phyloP scores from a whole-genome alignment of 2,888 invertebrate genomes.

The Lamellibrachia columna region DNA sequence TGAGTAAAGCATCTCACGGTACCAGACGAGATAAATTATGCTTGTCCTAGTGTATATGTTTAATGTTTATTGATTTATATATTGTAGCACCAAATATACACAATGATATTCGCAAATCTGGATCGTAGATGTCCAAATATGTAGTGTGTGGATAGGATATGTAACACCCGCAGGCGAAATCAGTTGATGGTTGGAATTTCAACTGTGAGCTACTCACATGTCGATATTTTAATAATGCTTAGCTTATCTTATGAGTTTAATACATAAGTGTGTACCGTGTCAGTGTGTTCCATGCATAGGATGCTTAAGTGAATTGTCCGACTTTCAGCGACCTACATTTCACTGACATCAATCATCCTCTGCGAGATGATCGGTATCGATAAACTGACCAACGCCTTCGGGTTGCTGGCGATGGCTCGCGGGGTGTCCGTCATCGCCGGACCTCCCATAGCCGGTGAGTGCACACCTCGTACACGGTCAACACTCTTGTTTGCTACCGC shows the following conservation, averaged over 20 bases:
- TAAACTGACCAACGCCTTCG: slow-evolving; percentile 96
- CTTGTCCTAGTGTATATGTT: too few relatives aligned
- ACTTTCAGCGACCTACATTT: slow-evolving; percentile 90
- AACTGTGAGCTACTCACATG: too few relatives aligned
- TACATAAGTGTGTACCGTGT: not conserved
- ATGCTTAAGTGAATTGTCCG: not conserved
- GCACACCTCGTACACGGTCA: not conserved
- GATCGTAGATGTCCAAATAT: too few relatives aligned
- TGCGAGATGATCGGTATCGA: slow-evolving; percentile 95
- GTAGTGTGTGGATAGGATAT: too few relatives aligned
- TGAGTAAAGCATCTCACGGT: slow-evolving; percentile 35
- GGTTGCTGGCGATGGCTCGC: slow-evolving; percentile 91
- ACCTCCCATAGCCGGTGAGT: too few relatives aligned
- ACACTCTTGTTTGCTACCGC: not conserved
- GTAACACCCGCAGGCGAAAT: too few relatives aligned
- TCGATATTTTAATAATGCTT: not conserved
- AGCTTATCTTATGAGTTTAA: not conserved
- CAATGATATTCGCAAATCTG: too few relatives aligned
- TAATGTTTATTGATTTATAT: too few relatives aligned
- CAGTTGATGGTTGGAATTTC: too few relatives aligned
- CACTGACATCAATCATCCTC: slow-evolving; percentile 95
- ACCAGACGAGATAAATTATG: too few relatives aligned
- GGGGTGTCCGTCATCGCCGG: slow-evolving; percentile 90
- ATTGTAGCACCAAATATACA: too few relatives aligned
- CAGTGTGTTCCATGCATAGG: not conserved